A percentile compares a stretch with the other conserved stretches of the same genome.
Evolutionary conservation across 2,888 invertebrate species (phyloP).

Genomic region (Drosophila koepferae): DNA sequence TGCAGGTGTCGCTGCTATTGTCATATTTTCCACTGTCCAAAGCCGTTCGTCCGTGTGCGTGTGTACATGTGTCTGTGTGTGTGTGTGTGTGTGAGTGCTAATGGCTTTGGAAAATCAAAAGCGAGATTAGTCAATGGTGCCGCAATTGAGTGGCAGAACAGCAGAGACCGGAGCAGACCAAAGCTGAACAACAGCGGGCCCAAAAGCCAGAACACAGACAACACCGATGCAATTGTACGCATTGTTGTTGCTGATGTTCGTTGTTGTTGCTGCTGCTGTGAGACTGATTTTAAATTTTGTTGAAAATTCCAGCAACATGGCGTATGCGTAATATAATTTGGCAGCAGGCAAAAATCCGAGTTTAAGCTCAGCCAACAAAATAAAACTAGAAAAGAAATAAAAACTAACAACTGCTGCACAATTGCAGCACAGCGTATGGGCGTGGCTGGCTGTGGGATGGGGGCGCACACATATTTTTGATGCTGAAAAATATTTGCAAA

Average conservation of each 20-base stretch:
- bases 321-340: slow-evolving; percentile 56
- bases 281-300: slow-evolving; percentile 48
- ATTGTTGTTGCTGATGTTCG: slow-evolving; percentile 14
- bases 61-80: slow-evolving; percentile 9
- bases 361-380: slow-evolving; percentile 44
- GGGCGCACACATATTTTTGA: slow-evolving; percentile 63
- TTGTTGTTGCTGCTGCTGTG: slow-evolving; percentile 9
- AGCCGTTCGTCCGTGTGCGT: slow-evolving; percentile 28
- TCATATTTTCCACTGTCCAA: slow-evolving; percentile 53
- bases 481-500: slow-evolving; percentile 77
- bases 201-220: slow-evolving; percentile 24
- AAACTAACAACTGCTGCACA: slow-evolving; percentile 61
- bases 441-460: slow-evolving; percentile 1
- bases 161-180: slow-evolving; percentile 21
- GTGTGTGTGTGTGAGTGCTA: slow-evolving; percentile 48
- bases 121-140: slow-evolving; percentile 70
- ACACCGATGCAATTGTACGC: slow-evolving; percentile 30
- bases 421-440: slow-evolving; percentile 36
- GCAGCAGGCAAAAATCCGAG: slow-evolving; percentile 52
- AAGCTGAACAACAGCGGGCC: slow-evolving; percentile 16
- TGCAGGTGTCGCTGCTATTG: slow-evolving; percentile 57
- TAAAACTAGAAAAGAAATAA: slow-evolving; percentile 42
- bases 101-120: slow-evolving; percentile 69
- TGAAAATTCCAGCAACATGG: slow-evolving; percentile 39
- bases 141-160: slow-evolving; percentile 64